Conservation (phyloP, 2,797 vertebrate species). For the Rhabdomys pumilio region DNA sequence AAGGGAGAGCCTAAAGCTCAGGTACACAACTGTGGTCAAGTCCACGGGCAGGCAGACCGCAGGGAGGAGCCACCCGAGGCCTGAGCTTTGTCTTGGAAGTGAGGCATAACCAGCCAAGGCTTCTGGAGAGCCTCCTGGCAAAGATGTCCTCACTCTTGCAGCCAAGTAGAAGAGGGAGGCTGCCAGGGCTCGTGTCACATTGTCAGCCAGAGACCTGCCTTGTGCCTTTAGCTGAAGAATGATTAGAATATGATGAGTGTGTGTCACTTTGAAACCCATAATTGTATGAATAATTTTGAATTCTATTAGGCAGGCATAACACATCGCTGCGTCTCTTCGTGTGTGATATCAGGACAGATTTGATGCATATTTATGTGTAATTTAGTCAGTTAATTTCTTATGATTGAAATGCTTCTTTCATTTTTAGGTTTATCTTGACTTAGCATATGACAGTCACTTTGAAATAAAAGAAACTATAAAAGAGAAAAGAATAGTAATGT, state of each 20-base stretch:
- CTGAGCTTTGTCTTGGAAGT: neutral
- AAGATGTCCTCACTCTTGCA: accelerated
- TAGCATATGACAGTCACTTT: slow-evolving; percentile 68
- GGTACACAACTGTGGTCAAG: neutral
- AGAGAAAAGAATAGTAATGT: slow-evolving; percentile 68
- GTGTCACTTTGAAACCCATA: slow-evolving; percentile 65
- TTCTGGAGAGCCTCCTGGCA: accelerated
- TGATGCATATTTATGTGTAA: slow-evolving; percentile 71
- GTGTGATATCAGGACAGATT: slow-evolving; percentile 64
- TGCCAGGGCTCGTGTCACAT: neutral
- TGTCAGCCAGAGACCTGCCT: neutral
- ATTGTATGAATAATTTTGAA: slow-evolving; percentile 69
- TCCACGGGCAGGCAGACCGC: too few species aligned
- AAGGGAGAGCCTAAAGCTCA: neutral
- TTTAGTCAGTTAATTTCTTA: slow-evolving; percentile 82
- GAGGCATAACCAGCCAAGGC: neutral
- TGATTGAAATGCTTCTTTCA: slow-evolving; percentile 77
- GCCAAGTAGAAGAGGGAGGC: neutral
- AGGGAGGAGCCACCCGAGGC: accelerated
- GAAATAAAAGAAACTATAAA: slow-evolving; percentile 75
- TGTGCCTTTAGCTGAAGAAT: slow-evolving; percentile 44
- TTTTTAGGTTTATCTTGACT: slow-evolving; percentile 80
- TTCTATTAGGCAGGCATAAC: slow-evolving; percentile 57
- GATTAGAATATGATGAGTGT: slow-evolving; percentile 54
- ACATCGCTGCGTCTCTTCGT: slow-evolving; percentile 68